These are phyloP conservation scores for Alces alces DNA, from an alignment of 2,113 vertebrate species.

Conservation along the genomic window DNA sequence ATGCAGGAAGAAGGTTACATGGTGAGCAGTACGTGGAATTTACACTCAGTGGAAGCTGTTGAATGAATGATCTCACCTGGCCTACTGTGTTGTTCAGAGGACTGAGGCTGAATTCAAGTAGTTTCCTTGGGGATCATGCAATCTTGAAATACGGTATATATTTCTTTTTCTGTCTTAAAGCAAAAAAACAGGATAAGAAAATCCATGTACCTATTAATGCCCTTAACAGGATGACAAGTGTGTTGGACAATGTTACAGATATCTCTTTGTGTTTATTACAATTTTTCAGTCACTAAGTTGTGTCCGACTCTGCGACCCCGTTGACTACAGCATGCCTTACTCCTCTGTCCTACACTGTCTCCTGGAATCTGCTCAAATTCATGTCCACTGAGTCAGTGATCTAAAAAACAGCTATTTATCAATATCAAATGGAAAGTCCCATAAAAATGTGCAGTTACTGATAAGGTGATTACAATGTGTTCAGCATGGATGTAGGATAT, in stretches of 20 bases:
- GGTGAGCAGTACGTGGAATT: background rate
- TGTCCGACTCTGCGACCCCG: background rate
- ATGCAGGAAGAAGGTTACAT: background rate
- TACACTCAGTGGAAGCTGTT: background rate
- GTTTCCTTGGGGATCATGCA: background rate
- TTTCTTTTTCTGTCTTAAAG: slow-evolving; percentile 5
- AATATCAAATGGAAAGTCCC: background rate
- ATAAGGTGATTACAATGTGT: background rate
- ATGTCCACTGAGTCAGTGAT: background rate
- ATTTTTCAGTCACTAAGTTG: background rate
- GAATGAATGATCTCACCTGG: background rate
- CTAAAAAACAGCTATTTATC: background rate
- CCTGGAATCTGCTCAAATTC: background rate
- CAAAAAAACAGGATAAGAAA: background rate
- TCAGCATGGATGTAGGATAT: background rate
- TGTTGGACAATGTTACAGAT: background rate
- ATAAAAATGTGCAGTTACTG: background rate
- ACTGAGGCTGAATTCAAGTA: background rate
- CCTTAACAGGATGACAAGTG: background rate
- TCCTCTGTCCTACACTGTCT: background rate
- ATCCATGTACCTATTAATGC: background rate
- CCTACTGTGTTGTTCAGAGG: background rate
- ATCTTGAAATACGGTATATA: background rate
- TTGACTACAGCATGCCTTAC: background rate
- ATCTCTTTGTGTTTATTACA: background rate